phyloP scores from a whole-genome alignment of 2,797 vertebrate species.

The Thripadectes ignobilis region DNA sequence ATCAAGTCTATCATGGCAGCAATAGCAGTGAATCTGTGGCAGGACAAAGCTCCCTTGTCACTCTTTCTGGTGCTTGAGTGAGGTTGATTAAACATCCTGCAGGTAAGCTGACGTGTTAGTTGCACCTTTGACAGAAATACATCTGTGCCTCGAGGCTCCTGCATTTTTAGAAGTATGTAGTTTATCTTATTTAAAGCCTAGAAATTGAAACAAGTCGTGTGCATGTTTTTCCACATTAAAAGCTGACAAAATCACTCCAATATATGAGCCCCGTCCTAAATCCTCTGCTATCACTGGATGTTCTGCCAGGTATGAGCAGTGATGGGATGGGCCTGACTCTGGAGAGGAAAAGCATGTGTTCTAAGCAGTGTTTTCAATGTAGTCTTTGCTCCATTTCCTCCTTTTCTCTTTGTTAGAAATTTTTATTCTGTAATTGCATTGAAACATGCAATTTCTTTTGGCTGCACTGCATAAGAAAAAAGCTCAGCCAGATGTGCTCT shows the following conservation, averaged over 20 bases:
- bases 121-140: slow-evolving; percentile 20
- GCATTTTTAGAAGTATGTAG: not conserved
- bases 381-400: not conserved
- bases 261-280: not conserved
- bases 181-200: slow-evolving; percentile 12
- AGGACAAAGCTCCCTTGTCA: not conserved
- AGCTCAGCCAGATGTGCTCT: not conserved
- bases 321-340: not conserved
- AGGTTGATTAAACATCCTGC: not conserved
- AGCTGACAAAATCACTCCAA: not conserved
- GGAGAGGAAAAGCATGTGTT: not conserved
- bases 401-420: not conserved
- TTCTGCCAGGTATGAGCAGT: not conserved
- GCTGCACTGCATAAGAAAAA: not conserved
- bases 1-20: not conserved
- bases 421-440: not conserved
- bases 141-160: not conserved
- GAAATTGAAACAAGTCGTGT: not conserved
- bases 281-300: not conserved
- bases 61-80: not conserved
- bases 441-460: not conserved
- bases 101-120: not conserved
- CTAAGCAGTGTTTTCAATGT: not conserved
- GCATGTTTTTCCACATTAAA: not conserved
- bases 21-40: not conserved